These are phyloP conservation scores for Centroberyx gerrardi DNA, from an alignment of 2,797 vertebrate species.

Conservation along the genomic window DNA sequence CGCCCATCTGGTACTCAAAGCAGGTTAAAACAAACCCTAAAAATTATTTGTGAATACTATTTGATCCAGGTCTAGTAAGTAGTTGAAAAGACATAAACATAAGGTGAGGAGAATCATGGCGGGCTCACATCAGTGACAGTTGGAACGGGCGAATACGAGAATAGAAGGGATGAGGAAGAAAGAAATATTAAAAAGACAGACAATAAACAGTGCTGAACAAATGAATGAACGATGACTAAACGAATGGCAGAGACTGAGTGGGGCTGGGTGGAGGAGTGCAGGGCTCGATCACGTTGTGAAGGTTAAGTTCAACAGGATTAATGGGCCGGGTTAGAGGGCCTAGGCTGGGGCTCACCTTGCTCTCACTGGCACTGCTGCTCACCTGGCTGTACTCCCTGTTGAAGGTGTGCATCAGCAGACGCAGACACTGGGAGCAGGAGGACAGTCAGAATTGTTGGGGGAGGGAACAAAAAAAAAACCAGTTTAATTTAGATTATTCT, in stretches of 20 bases:
- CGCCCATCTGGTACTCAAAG: background rate
- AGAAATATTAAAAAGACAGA: slow-evolving; percentile 6
- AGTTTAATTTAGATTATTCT: background rate
- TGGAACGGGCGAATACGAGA: background rate
- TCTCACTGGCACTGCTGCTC: slow-evolving; percentile 98
- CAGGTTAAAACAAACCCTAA: slow-evolving; percentile 3
- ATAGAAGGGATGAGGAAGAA: slow-evolving; percentile 3
- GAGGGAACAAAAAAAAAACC: background rate
- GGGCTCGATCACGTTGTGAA: slow-evolving; percentile 48
- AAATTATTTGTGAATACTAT: slow-evolving; percentile 10
- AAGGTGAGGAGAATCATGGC: background rate
- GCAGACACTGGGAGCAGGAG: slow-evolving; percentile 90
- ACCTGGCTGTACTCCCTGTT: slow-evolving; percentile 99
- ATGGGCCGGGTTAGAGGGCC: slow-evolving; percentile 71
- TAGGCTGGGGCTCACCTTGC: slow-evolving; percentile 93
- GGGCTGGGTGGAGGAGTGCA: slow-evolving; percentile 1
- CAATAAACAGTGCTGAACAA: background rate
- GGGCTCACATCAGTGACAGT: too few species aligned
- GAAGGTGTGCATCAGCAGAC: slow-evolving; percentile 98
- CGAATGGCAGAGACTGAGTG: slow-evolving; percentile 22
- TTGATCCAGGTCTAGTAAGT: slow-evolving; percentile 22
- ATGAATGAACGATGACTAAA: slow-evolving; percentile 33
- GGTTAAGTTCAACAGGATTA: slow-evolving; percentile 48
- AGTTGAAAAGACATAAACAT: slow-evolving; percentile 6
- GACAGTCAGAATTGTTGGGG: slow-evolving; percentile 1